Evolutionary conservation across 2,113 vertebrate genomes (phyloP).

Genomic region (Siniperca knerii): DNA sequence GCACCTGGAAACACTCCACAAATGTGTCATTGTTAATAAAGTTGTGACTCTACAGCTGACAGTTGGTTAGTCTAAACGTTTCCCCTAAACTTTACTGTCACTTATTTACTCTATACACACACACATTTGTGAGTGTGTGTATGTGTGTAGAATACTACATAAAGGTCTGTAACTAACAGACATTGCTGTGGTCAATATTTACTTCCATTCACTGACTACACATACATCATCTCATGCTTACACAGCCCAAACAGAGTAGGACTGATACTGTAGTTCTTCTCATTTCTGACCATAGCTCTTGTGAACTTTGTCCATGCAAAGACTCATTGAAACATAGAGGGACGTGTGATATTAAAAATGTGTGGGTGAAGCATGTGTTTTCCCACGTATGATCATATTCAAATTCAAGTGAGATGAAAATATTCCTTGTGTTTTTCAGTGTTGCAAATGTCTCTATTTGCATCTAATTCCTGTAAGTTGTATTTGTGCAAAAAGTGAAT

Average conservation of each 20-base stretch:
- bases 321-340: constrained; percentile 6
- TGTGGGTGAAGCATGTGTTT: neutral
- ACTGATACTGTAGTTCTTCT: neutral
- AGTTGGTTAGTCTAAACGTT: no score
- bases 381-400: constrained; percentile 32
- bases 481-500: neutral
- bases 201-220: neutral
- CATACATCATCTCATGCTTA: neutral
- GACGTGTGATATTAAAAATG: neutral
- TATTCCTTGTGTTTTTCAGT: neutral
- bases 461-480: constrained; percentile 3
- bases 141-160: neutral
- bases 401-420: constrained; percentile 45
- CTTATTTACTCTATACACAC: neutral
- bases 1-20: neutral
- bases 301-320: constrained; percentile 40
- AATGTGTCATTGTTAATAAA: neutral
- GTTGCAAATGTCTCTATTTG: constrained; percentile 57
- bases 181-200: constrained; percentile 12
- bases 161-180: neutral
- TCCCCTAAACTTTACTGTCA: neutral
- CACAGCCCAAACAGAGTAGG: neutral
- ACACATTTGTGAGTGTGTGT: no score
- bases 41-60: neutral
- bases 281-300: neutral